Evolutionary conservation across 2,888 invertebrate species (phyloP).

Genomic region (Lycocerus yunnanus): DNA sequence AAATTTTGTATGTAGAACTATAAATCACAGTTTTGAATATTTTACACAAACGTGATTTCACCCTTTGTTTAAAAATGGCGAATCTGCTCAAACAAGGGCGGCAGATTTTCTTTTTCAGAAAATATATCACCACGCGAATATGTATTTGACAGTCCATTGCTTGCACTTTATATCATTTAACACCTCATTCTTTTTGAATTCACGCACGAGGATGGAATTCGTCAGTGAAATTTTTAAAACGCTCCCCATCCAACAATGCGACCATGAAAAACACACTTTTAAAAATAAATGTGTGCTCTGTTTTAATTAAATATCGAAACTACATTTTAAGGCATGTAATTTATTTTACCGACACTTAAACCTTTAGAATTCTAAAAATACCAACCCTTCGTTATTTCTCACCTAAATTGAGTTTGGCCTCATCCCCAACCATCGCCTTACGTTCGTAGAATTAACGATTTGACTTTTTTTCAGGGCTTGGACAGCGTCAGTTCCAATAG

Average conservation of each 20-base stretch:
- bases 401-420: not conserved
- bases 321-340: not conserved
- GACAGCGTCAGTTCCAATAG: slow-evolving; percentile 64
- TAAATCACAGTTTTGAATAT: not conserved
- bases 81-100: not conserved
- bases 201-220: not conserved
- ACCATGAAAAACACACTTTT: not conserved
- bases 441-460: not conserved
- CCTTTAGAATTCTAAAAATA: not conserved
- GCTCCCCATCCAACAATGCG: not conserved
- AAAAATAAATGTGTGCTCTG: not conserved
- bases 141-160: slow-evolving; percentile 35
- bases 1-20: not conserved
- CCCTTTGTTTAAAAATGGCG: not conserved
- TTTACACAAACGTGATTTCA: not conserved
- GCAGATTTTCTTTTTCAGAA: not conserved
- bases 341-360: not conserved
- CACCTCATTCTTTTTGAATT: slow-evolving; percentile 3
- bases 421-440: not conserved
- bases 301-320: not conserved
- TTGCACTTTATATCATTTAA: slow-evolving; percentile 11
- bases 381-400: not conserved
- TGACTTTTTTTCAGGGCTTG: slow-evolving; percentile 64
- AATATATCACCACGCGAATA: slow-evolving; percentile 26
- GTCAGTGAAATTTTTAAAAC: not conserved